Evolutionary conservation across 1,140 invertebrate genomes (phyloP), one percentile per base, ranked within the genome.

Genomic region (Drosophila kohkoa): DNA sequence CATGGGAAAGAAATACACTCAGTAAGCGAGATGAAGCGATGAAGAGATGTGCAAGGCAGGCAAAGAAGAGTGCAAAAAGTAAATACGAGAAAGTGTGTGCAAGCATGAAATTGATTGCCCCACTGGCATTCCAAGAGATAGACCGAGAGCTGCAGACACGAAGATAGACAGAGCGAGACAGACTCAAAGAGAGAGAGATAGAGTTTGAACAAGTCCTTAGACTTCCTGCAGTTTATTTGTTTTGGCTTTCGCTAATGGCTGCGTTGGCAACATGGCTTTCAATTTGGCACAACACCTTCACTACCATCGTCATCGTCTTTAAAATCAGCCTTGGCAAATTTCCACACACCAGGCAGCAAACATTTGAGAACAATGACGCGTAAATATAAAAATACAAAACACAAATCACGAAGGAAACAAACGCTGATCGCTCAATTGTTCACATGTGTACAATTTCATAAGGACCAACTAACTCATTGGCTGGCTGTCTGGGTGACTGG

Each of bases 41-140:
- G 5, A 15, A 41, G 35, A 43, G 35, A 38, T 38, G 35, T 51
- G 51, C 51, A 52, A 13, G 46, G 8, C 13, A 3, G 41, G 5
- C 41, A 59, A 20, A 32, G 62, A 25, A 38, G 5, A 41, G 16
- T 20, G 15, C 30, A 25, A 30, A 10, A 57, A 58, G 35, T 58
- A 45, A 58, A 58, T 43, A 43, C 41, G 20, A 25, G 20, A 48
- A 49, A 32, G 15, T 69, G 54, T 70, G 72, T 68, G 64, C 57
- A 64, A 52, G 75, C 82, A 71, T 85, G 82, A 85, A 85, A 85
- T 85, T 85, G 82, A 85, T 85, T 85, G 82, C 78, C 69, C 75
- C 75, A 64, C 70, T 67, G 82, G 82, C 71, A 86, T 85, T 78
- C 45, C 49, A 57, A 35, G 13, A 43, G 11, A 43, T 5, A 13